These are phyloP conservation scores for Pangasianodon hypophthalmus DNA, from an alignment of 2,113 vertebrate species.

Conservation along the genomic window DNA sequence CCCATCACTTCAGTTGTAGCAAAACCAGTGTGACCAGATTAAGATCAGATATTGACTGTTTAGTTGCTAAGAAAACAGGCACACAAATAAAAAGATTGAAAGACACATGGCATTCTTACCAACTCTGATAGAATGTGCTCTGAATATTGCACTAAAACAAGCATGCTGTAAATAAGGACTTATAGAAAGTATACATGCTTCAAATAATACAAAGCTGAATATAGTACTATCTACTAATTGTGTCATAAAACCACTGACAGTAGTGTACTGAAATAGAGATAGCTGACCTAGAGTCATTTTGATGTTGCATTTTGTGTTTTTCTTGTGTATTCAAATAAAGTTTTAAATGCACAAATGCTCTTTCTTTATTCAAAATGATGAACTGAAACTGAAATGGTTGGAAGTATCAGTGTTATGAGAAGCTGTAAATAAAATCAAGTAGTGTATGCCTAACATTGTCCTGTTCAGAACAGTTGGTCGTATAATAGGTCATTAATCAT, in stretches of 20 bases:
- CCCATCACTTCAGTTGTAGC: neutral
- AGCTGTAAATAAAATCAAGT: neutral
- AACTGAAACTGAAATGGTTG: neutral
- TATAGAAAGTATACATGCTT: neutral
- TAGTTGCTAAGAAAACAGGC: neutral
- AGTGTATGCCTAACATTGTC: no score
- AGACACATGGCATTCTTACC: neutral
- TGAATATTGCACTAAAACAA: neutral
- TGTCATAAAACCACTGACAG: neutral
- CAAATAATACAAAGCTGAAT: neutral
- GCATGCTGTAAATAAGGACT: neutral
- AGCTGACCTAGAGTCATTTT: neutral
- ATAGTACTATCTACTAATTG: neutral
- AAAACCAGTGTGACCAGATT: neutral
- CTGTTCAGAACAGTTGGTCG: neutral
- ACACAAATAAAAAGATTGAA: neutral
- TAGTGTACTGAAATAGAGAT: neutral
- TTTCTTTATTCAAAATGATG: neutral
- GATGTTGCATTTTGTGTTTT: neutral
- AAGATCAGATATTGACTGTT: neutral
- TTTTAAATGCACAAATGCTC: neutral
- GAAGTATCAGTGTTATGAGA: neutral
- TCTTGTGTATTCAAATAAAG: neutral
- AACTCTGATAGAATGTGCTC: neutral
- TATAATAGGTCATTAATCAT: neutral